phyloP scores from a whole-genome alignment of 2,113 vertebrate species.

The Chloebia gouldiae region DNA sequence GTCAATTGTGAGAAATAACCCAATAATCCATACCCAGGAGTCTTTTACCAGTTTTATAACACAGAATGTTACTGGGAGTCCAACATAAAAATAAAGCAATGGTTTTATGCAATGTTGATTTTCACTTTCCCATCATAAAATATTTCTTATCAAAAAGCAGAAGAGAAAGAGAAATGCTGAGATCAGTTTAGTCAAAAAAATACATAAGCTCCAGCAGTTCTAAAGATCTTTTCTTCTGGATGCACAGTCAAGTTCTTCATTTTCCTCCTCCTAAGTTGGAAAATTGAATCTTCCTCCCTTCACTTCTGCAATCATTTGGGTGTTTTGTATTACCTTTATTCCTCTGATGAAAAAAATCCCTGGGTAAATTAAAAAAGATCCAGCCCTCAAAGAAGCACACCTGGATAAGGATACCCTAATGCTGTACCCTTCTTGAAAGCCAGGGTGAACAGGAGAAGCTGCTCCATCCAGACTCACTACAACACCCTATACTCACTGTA shows the following conservation, averaged over 20 bases:
- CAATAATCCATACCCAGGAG: neutral
- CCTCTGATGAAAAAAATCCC: neutral
- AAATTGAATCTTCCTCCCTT: neutral
- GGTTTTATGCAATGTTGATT: neutral
- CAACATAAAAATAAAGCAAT: neutral
- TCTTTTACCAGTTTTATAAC: neutral
- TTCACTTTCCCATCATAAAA: neutral
- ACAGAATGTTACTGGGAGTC: neutral
- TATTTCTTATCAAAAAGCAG: neutral
- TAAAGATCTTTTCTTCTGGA: neutral
- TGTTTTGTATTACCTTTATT: neutral
- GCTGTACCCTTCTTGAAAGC: neutral
- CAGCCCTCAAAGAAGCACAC: neutral
- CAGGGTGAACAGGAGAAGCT: fast-evolving
- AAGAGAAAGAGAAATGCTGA: neutral
- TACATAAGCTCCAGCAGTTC: neutral
- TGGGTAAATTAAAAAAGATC: neutral
- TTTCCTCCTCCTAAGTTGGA: neutral
- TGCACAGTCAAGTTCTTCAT: neutral
- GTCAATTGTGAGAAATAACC: neutral
- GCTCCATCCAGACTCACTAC: fast-evolving
- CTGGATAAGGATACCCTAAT: neutral
- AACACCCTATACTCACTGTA: neutral
- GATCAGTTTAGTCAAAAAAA: neutral
- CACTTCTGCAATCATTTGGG: neutral